Conservation (phyloP, 2,888 invertebrate genomes). For the Pristionchus entomophagus region DNA sequence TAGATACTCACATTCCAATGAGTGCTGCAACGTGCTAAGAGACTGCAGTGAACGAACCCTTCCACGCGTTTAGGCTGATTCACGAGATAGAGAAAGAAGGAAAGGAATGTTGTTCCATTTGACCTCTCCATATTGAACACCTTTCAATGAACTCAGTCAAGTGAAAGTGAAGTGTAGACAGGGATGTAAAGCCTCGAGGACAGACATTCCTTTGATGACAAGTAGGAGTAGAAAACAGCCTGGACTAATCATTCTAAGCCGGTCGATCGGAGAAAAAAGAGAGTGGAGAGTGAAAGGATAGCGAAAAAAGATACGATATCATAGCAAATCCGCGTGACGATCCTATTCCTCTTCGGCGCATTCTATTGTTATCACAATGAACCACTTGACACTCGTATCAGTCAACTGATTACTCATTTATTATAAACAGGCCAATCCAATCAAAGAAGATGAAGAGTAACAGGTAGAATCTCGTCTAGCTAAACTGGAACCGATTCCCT, state of each 20-base stretch:
- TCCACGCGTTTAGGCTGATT: neutral
- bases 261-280: conserved; percentile 31
- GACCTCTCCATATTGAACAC: conserved; percentile 17
- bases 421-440: neutral
- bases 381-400: conserved; percentile 36
- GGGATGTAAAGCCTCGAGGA: conserved; percentile 30
- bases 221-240: conserved; percentile 1
- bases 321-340: conserved; percentile 42
- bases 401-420: conserved; percentile 17
- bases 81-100: too few relatives aligned
- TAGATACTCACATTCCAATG: conserved; percentile 7
- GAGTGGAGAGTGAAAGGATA: neutral
- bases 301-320: conserved; percentile 23
- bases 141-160: conserved; percentile 12
- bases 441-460: neutral
- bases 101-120: conserved; percentile 33
- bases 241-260: conserved; percentile 19
- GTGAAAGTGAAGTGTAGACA: conserved; percentile 32
- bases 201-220: conserved; percentile 14
- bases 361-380: conserved; percentile 17
- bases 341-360: neutral
- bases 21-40: neutral
- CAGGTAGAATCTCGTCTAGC: neutral
- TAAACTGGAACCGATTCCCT: conserved; percentile 6
- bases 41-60: neutral